Percentiles rank a stretch among this genome's conserved stretches.
phyloP scores from a whole-genome alignment of 2,797 vertebrate species.

The Vultur gryphus region DNA sequence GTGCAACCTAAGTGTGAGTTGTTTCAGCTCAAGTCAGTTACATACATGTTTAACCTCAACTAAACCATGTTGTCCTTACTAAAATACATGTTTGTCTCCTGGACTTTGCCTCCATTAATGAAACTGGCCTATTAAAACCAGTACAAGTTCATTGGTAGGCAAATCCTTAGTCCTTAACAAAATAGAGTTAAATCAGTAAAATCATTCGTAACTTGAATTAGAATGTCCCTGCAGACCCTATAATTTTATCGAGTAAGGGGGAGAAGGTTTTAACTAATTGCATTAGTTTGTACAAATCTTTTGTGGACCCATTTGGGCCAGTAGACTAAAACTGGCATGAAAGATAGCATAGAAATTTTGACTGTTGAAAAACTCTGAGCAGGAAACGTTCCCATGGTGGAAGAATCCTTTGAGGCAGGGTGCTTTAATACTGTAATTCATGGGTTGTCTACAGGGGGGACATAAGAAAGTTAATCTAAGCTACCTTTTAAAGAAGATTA shows the following conservation, averaged over 20 bases:
- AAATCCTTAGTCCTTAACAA: not conserved
- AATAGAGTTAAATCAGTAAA: not conserved
- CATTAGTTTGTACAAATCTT: not conserved
- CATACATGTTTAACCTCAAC: not conserved
- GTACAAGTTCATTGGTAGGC: not conserved
- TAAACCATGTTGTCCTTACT: not conserved
- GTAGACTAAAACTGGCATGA: not conserved
- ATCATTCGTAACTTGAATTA: not conserved
- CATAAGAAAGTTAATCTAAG: not conserved
- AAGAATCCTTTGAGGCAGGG: not conserved
- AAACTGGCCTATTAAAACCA: not conserved
- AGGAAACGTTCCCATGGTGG: not conserved
- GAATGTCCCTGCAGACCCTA: not conserved
- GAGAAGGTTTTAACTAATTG: not conserved
- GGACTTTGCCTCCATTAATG: not conserved
- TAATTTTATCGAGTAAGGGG: not conserved
- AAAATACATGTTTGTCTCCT: not conserved
- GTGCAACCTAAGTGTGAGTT: not conserved
- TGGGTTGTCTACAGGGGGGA: not conserved
- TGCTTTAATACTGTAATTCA: not conserved
- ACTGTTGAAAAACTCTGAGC: not conserved
- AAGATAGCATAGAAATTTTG: not conserved
- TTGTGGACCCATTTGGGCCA: not conserved
- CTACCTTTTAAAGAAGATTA: constrained; percentile 5
- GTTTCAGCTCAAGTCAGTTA: not conserved